Base-by-base conservation (phyloP, 2,888 invertebrate species). In the Dusona sp. region DNA sequence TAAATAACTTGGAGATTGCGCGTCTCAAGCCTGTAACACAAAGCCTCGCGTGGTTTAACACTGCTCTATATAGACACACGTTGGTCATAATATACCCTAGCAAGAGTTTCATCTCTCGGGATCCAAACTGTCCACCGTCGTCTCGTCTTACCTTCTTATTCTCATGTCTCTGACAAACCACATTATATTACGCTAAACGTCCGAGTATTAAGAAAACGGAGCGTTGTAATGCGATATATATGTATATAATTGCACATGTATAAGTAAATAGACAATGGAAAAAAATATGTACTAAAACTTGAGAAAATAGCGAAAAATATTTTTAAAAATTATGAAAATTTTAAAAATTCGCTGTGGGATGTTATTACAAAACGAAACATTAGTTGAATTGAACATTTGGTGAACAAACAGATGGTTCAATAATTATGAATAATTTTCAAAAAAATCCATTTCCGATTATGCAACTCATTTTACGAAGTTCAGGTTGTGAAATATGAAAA, bases 121-220 rank as follows among this genome's bases (percentile, higher is more conserved):
- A 80, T 64, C 45, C 64, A 64, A 79, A 54, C 75, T 83, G 70
- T 83, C 38, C 64, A 54, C 78, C 78, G 22, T 64, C 83, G 70
- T 84, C 80, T 86, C 86, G 74, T 84, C 51, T 86, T 86, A 81
- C 84, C 80, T 78, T 33, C 72, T 80, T 61, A 74, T 86, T 79
- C 81, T 86, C 86, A 38, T 45, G 68, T 78, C 86, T 81, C 84
- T 64, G 84, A 86, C 84, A 81, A 75, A 86, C 78, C 84, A 84
- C 84, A 84, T 81, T 64, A 80, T 86, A 80, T 78, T 42, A 57
- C 72, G 64, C 77, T 83, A 80, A 86, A 83, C 80, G 86, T 80
- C 73, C 77, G 77, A 45, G 84, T 75, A 77, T 82, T 81, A 81
- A 82, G 67, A 73, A 81, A 65, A 79, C 65, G 42, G 29, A 45